Conservation (phyloP, 30 jellyfish, hydroid and myxozoan species). For the Sanderia malayensis region DNA sequence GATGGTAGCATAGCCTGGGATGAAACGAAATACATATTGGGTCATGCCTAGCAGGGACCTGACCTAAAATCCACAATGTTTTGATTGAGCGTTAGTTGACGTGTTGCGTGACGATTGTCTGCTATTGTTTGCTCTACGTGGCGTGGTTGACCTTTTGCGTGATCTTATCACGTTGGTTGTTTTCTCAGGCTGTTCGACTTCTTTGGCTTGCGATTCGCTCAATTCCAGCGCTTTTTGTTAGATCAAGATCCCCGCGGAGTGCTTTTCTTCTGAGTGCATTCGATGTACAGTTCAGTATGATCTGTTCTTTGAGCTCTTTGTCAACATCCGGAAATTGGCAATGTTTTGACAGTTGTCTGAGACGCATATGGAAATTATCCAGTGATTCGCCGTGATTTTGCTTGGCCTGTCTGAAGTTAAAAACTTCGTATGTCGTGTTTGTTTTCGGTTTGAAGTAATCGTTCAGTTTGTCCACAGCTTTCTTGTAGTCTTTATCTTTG, state of each 20-base stretch:
- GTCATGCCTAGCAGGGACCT: slow-evolving; percentile 40
- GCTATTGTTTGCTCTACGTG: no score
- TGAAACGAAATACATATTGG: slow-evolving; percentile 3
- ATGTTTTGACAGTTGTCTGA: not conserved
- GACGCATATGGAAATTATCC: not conserved
- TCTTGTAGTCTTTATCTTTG: not conserved
- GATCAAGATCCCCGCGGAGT: no score
- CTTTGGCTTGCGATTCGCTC: no score
- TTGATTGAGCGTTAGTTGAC: no score
- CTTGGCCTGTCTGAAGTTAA: slow-evolving; percentile 7
- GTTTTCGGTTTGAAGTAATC: not conserved
- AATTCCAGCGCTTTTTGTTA: no score
- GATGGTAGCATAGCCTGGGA: slow-evolving; percentile 17
- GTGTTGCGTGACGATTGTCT: no score
- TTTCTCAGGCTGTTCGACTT: no score
- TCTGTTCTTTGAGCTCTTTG: not conserved
- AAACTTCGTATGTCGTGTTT: not conserved
- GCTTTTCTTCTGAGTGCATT: not conserved
- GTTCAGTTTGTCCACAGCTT: slow-evolving; percentile 6
- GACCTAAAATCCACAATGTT: no score
- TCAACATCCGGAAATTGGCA: not conserved
- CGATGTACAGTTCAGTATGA: not conserved
- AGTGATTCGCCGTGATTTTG: not conserved
- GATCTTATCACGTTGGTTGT: no score
- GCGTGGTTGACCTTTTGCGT: no score